Evolutionary conservation across 2,888 invertebrate species (phyloP).

Genomic region (Psylliodes chrysocephalus): DNA sequence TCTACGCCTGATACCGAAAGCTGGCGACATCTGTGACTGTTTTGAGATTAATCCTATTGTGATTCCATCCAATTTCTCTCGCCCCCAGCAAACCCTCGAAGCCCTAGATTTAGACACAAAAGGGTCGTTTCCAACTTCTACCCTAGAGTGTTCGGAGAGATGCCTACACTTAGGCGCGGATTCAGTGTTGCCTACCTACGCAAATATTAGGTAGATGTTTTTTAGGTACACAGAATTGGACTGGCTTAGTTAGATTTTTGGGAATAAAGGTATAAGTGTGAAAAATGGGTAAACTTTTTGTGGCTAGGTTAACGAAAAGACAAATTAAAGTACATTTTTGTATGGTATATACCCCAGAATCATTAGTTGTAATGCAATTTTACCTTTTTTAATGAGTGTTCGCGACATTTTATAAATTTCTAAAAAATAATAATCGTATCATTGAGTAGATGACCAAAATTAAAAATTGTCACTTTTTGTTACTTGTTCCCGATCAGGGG

Average conservation of each 20-base stretch:
- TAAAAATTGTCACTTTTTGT: too few species aligned
- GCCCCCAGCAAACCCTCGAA: constrained; percentile 22
- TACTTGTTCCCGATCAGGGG: too few species aligned
- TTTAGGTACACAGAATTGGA: constrained; percentile 2
- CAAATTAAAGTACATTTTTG: too few species aligned
- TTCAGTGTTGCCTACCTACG: constrained; percentile 24
- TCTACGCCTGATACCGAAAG: constrained; percentile 29
- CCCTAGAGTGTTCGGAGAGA: constrained; percentile 9
- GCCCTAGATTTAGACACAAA: constrained; percentile 20
- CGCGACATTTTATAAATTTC: too few species aligned
- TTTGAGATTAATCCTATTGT: constrained; percentile 22
- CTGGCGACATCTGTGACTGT: constrained; percentile 39
- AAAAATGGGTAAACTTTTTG: too few species aligned
- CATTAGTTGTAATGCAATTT: too few species aligned
- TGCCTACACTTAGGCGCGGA: constrained; percentile 11
- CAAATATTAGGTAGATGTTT: neutral
- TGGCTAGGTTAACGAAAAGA: too few species aligned
- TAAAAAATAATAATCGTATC: too few species aligned
- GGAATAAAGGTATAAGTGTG: neutral
- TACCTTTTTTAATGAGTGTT: too few species aligned
- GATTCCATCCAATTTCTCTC: constrained; percentile 32
- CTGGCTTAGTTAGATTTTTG: neutral
- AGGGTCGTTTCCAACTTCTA: constrained; percentile 20
- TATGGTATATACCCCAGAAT: too few species aligned
- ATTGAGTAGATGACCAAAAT: too few species aligned